These are phyloP conservation scores for Boulengeromyrus knoepffleri DNA, from an alignment of 2,113 vertebrate genomes.

Conservation along the genomic window DNA sequence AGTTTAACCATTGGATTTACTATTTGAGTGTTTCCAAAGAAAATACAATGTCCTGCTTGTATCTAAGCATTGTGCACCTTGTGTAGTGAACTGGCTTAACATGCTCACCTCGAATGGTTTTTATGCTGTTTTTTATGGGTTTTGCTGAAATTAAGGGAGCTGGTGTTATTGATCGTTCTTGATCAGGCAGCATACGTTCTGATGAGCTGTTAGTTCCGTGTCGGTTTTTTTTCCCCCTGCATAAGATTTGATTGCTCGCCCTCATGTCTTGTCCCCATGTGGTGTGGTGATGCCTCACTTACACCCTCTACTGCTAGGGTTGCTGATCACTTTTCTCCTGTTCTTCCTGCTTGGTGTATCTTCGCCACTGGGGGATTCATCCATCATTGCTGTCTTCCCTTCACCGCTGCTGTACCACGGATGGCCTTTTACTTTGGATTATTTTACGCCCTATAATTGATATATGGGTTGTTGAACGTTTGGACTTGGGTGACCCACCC, in stretches of 20 bases:
- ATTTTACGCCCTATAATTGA: constrained; percentile 7
- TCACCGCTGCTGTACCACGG: neutral
- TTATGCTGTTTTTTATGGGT: neutral
- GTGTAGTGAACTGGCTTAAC: neutral
- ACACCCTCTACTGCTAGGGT: constrained; percentile 60
- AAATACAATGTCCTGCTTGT: neutral
- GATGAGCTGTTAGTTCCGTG: neutral
- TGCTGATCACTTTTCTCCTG: constrained; percentile 75
- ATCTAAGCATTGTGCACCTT: neutral
- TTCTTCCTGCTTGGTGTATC: constrained; percentile 58
- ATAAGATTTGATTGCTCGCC: constrained; percentile 51
- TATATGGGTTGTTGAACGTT: neutral
- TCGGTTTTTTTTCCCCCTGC: neutral
- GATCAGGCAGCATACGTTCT: neutral
- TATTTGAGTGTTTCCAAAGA: no score
- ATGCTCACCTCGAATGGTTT: neutral
- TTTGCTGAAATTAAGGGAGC: neutral
- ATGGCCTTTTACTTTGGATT: constrained; percentile 10
- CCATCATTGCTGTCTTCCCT: constrained; percentile 25
- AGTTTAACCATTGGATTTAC: neutral
- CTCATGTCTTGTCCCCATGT: constrained; percentile 62
- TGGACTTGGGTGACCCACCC: neutral
- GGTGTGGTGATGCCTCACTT: constrained; percentile 48
- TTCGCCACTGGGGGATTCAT: neutral
- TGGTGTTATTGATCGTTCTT: neutral